Percentiles rank a stretch among this genome's conserved stretches.
Conservation (phyloP, 2,797 vertebrate genomes). For the Pipistrellus pygmaeus region DNA sequence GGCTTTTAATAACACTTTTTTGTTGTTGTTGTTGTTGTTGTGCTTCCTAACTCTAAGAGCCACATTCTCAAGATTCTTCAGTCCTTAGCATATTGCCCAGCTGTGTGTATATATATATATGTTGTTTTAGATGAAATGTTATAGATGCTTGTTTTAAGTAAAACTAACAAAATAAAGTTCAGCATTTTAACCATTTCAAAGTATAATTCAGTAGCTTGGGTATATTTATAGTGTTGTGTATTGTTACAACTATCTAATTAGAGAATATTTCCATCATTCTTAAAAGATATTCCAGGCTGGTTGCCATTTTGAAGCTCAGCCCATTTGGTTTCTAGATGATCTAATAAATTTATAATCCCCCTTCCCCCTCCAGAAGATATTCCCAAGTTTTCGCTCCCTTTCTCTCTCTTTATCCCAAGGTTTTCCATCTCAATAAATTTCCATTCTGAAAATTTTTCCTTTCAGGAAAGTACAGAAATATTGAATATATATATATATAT, state of each 20-base stretch:
- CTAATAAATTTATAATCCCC: too few species aligned
- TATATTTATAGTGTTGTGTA: not conserved
- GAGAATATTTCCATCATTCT: not conserved
- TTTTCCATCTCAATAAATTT: not conserved
- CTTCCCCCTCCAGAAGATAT: too few species aligned
- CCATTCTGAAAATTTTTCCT: not conserved
- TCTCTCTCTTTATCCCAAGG: not conserved
- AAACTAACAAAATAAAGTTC: not conserved
- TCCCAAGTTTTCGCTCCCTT: accelerated
- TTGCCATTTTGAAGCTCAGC: too few species aligned
- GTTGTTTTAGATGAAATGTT: not conserved
- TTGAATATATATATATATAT: not conserved
- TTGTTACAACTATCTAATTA: not conserved
- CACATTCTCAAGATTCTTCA: not conserved
- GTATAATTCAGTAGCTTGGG: not conserved
- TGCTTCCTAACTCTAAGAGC: not conserved
- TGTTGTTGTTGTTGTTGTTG: not conserved
- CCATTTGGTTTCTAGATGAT: too few species aligned
- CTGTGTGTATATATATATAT: too few species aligned
- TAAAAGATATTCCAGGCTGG: not conserved
- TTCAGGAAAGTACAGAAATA: not conserved
- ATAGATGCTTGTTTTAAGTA: not conserved
- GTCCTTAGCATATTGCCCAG: not conserved
- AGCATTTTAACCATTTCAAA: not conserved
- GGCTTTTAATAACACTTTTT: not conserved